Evolutionary conservation across 1,140 invertebrate species (phyloP).

Genomic region (Diachasmimorpha longicaudata): DNA sequence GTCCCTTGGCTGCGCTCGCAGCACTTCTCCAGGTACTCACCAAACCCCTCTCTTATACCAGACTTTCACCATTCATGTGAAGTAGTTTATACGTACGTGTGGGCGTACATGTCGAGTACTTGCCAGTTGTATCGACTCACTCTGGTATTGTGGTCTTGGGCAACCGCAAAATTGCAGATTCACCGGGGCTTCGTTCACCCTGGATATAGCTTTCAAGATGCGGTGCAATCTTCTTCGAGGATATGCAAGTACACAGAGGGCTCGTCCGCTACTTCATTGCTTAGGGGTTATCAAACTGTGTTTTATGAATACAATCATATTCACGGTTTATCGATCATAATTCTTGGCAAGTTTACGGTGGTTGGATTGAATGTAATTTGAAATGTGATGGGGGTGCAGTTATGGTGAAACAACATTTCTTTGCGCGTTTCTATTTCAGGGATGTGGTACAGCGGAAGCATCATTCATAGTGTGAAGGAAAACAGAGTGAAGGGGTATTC

Average conservation of each 20-base stretch:
- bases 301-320: not conserved
- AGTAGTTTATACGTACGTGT: conserved; percentile 14
- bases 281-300: not conserved
- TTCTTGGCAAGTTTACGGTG: not conserved
- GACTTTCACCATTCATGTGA: not conserved
- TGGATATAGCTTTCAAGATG: not conserved
- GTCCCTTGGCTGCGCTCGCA: conserved; percentile 28
- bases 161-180: conserved; percentile 5
- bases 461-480: too few relatives aligned
- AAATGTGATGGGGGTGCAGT: too few relatives aligned
- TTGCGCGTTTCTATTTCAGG: too few relatives aligned
- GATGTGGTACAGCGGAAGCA: too few relatives aligned
- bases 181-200: not conserved
- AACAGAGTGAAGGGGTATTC: too few relatives aligned
- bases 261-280: not conserved
- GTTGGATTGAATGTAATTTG: not conserved
- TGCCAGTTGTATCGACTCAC: not conserved
- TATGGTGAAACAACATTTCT: too few relatives aligned
- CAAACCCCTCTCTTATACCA: not conserved
- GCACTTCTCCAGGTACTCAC: not conserved
- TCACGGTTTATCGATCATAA: not conserved
- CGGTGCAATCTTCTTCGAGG: not conserved
- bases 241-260: not conserved
- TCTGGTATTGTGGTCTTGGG: not conserved
- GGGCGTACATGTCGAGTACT: not conserved